Conservation (phyloP, 2,888 invertebrate species). For the Campoplex capitator region DNA sequence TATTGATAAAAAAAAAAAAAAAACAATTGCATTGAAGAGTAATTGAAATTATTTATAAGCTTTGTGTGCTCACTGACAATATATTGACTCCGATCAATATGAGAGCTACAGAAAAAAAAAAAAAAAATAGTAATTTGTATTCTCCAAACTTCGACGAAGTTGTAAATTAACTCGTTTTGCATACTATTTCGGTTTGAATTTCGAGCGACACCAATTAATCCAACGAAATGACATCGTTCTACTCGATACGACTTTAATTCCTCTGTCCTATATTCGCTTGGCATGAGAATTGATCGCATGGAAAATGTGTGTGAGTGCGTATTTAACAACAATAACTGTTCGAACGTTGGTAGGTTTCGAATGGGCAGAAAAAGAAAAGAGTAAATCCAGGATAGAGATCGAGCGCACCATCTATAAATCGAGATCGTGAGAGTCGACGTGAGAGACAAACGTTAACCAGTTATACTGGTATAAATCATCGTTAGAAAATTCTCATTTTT, state of each 20-base stretch:
- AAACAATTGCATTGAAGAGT: neutral
- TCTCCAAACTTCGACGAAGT: neutral
- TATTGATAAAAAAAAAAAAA: neutral
- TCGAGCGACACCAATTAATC: neutral
- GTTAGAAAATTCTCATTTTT: neutral
- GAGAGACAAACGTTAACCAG: neutral
- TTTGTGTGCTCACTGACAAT: no score
- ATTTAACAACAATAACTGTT: neutral
- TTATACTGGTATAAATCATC: slow-evolving; percentile 15
- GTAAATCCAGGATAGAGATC: neutral
- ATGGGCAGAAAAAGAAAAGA: slow-evolving; percentile 7
- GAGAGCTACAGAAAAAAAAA: neutral
- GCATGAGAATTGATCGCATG: neutral
- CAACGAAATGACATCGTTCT: neutral
- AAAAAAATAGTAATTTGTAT: neutral
- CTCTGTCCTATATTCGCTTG: neutral
- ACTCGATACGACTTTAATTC: neutral
- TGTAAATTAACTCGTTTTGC: slow-evolving; percentile 5
- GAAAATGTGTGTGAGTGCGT: neutral
- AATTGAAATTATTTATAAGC: neutral
- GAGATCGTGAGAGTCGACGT: slow-evolving; percentile 5
- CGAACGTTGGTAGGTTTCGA: neutral
- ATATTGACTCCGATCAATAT: neutral
- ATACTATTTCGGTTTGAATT: neutral
- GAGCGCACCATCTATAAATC: neutral